These are phyloP conservation scores for Ridgeia piscesae DNA, from an alignment of 1,140 invertebrate genomes.

Conservation along the genomic window DNA sequence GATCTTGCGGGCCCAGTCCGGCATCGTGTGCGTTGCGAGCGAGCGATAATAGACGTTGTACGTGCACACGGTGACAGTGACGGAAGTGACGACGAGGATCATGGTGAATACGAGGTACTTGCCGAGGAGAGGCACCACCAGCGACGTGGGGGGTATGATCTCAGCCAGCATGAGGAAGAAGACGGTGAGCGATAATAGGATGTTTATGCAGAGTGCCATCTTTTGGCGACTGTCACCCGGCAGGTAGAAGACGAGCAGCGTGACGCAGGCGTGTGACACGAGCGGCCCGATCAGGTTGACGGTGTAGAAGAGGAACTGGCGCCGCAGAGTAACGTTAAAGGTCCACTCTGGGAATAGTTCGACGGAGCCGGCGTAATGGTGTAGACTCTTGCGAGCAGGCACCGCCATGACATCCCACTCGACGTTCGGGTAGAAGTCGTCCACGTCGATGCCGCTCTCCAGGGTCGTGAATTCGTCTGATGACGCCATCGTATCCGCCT, in stretches of 20 bases:
- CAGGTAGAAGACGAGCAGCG: conserved; percentile 96
- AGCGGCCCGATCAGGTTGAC: conserved; percentile 59
- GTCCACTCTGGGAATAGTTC: conserved; percentile 96
- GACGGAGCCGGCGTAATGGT: conserved; percentile 80
- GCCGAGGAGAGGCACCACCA: conserved; percentile 95
- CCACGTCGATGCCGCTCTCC: conserved; percentile 43
- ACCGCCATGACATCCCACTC: conserved; percentile 99
- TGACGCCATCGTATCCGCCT: background rate
- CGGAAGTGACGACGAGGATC: conserved; percentile 97
- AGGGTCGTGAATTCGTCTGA: background rate
- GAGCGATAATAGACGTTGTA: conserved; percentile 97
- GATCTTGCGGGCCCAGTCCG: conserved; percentile 60
- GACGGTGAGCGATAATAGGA: conserved; percentile 98
- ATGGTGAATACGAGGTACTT: conserved; percentile 99
- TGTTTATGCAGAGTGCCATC: conserved; percentile 97
- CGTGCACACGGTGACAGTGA: conserved; percentile 96
- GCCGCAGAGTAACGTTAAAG: conserved; percentile 59
- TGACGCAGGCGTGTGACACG: conserved; percentile 79
- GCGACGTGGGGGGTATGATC: conserved; percentile 96
- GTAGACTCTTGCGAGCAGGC: conserved; percentile 62
- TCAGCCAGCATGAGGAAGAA: conserved; percentile 98
- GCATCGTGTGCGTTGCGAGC: conserved; percentile 93
- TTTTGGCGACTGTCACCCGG: conserved; percentile 98
- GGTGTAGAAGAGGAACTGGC: conserved; percentile 58
- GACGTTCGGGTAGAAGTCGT: conserved; percentile 69